Evolutionary conservation across 2,113 vertebrate species (phyloP), one percentile per base, ranked within the genome.

Genomic region (Siphamia tubifer): DNA sequence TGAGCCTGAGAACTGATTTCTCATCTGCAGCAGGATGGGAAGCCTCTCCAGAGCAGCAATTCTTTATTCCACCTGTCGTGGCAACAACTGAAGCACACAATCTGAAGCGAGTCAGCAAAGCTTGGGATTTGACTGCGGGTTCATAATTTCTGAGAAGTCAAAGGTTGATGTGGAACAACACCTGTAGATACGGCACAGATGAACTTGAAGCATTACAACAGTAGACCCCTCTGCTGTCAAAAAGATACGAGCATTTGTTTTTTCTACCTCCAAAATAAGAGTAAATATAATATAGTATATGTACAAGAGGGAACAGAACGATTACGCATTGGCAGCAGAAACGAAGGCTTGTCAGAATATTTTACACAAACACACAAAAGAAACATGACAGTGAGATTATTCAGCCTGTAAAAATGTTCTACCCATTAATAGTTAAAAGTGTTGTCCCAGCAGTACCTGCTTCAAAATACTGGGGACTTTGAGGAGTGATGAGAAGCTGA

Each of bases 1-100:
- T 38, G 67, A 85, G 79, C 53, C 64, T 2, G 6, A 65, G 57
- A 75, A 58, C 64, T 63, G 77, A 76, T 85, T 74, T 82, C 58
- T 88, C 84, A 69, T 87, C 82, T 77, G 51, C 58, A 36, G 48
- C 53, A 31, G 68, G 79, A 70, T 27, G 62, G 73, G 57, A 16
- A 54, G 72, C 36, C 58, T 86, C 66, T 79, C 67, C 55, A 61
- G 49, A 55, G 64, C 31, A 7, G 61, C 57, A 38, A 68, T 84
- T 63, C 60, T 79, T 85, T 66, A 79, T 68, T 79, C 36, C 53
- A 75, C 76, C 60, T 78, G 85, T 83, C 81, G 30, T 5, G 3
- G 68, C 54, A 71, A 57, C 76, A 78, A 54, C 54, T 51, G 54
- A 75, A 66, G 38, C 77, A 60, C 47, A 21, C 48, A 57, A 70